Percentiles rank a stretch among this genome's conserved stretches.
These are phyloP conservation scores for Pavo muticus DNA, from an alignment of 2,113 vertebrate genomes.

Conservation along the genomic window DNA sequence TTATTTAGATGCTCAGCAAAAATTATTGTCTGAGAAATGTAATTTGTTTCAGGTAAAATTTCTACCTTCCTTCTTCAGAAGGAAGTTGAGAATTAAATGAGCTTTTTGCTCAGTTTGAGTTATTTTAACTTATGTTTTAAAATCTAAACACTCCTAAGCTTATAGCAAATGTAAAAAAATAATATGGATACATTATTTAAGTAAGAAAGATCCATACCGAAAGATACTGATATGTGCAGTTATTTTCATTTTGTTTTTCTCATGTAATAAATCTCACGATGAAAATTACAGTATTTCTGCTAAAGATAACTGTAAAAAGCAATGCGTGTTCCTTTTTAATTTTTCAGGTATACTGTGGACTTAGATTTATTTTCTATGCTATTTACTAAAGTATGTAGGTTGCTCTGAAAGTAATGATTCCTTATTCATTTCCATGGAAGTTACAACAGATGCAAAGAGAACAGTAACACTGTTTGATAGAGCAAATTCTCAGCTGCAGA, in stretches of 20 bases:
- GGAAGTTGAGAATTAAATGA: background rate
- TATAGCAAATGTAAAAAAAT: background rate
- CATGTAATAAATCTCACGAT: background rate
- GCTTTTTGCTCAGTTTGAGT: background rate
- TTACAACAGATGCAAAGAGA: too few species aligned
- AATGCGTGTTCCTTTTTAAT: background rate
- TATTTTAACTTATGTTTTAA: background rate
- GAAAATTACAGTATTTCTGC: background rate
- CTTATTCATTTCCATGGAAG: too few species aligned
- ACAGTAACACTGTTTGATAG: too few species aligned
- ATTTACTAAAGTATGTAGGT: background rate
- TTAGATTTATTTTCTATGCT: background rate
- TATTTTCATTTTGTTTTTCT: background rate
- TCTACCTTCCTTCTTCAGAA: background rate
- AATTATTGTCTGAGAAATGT: slow-evolving; percentile 71
- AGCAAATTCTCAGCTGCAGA: too few species aligned
- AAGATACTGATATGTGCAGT: background rate
- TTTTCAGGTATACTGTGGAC: background rate
- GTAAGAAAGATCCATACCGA: background rate
- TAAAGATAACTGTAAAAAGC: background rate
- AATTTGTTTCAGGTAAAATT: slow-evolving; percentile 79
- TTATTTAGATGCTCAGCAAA: slow-evolving; percentile 73
- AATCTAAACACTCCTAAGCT: background rate
- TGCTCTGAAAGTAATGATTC: too few species aligned
- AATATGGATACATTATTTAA: background rate